These are phyloP conservation scores for Bombus confusus DNA, from an alignment of 1,140 invertebrate species.

Conservation along the genomic window DNA sequence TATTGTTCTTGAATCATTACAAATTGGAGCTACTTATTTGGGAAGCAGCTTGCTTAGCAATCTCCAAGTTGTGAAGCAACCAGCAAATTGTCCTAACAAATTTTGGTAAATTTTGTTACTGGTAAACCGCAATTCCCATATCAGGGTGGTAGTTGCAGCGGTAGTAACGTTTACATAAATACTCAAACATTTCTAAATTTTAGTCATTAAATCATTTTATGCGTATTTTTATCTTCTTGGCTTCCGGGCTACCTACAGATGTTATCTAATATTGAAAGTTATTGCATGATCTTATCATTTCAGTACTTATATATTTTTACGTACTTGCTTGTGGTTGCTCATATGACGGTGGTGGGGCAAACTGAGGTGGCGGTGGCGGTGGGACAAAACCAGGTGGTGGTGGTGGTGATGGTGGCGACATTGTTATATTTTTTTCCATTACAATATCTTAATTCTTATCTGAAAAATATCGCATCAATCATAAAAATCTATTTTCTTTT, in stretches of 20 bases:
- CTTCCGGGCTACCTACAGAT: background rate
- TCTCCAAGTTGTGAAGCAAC: background rate
- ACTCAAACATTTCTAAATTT: background rate
- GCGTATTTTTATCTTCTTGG: background rate
- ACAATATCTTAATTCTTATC: background rate
- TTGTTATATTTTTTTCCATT: slow-evolving; percentile 34
- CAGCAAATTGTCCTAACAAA: background rate
- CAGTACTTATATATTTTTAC: background rate
- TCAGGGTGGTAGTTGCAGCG: background rate
- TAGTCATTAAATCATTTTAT: background rate
- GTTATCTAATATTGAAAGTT: background rate
- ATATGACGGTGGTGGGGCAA: slow-evolving; percentile 18
- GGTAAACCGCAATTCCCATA: background rate
- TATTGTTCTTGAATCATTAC: too few relatives aligned
- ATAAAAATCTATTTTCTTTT: background rate
- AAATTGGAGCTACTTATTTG: background rate
- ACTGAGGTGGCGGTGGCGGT: slow-evolving; percentile 57
- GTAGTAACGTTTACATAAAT: too few relatives aligned
- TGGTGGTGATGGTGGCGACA: slow-evolving; percentile 47
- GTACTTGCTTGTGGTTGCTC: slow-evolving; percentile 3
- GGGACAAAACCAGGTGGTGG: slow-evolving; percentile 52
- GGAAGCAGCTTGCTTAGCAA: background rate
- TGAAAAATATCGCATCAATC: slow-evolving; percentile 2
- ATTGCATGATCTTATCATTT: background rate
- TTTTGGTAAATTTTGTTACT: background rate